Base-by-base conservation (phyloP, 2,797 vertebrate species). In the Coregonus sp. region DNA sequence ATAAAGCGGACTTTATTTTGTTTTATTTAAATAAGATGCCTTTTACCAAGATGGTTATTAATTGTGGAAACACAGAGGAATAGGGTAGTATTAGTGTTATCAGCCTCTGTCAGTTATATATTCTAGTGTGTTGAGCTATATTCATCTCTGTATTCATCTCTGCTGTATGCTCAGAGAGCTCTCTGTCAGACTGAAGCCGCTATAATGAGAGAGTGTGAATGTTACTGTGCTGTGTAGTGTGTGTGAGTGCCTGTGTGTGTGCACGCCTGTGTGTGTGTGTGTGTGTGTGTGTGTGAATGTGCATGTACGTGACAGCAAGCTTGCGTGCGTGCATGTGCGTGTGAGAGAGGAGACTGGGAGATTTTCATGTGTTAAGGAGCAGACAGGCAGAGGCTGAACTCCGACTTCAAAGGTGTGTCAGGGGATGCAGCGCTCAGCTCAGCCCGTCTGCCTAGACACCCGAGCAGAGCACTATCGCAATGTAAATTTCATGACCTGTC, bases 361-460 rank as follows among this genome's bases (percentile, higher is more conserved):
- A 87, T 86, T 74, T 88, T 89, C 82, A 81, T 87, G 78, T 81
- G 76, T 78, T 80, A 82, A 80, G 77, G 12, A 31, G 74, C 56
- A 74, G 81, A 75, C 82, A 90, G 85, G 7, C 59, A 29, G 9
- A 85, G 77, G 82, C 86, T 80, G 79, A 86, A 81, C 78, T 84
- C 85, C 78, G 77, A 90, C 90, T 90, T 92, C 89, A 92, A 90
- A 90, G 90, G 84, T 89, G 87, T 84, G 82, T 89, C 80, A 83
- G 85, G 83, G 78, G 84, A 84, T 78, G 79, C 75, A 78, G 79
- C 61, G 37, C 80, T 81, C 20, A 75, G 69, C 67, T 68, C 68
- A 75, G 71, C 75, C 76, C 85, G 79, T 77, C 75, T 67, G 80
- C 33, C n/a, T 76, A 47, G 77, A 84, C 76, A 80, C 83, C 82